Base-by-base conservation (phyloP, 2,113 vertebrate genomes). In the Rhinopomastus cyanomelas region DNA sequence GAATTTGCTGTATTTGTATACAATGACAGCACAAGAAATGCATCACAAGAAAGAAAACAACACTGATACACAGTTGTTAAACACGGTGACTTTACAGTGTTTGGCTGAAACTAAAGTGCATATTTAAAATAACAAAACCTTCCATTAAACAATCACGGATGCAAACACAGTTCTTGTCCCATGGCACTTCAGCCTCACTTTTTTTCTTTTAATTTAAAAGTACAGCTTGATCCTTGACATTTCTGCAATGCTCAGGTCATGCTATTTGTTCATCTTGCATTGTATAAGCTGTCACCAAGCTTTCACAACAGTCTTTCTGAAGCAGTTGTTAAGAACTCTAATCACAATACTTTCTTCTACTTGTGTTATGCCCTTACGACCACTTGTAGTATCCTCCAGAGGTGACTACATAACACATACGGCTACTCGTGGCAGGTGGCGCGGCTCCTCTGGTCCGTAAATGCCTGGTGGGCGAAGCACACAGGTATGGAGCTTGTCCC, bases 381-480 rank as follows among this genome's bases (percentile, higher is more conserved):
- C 23, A 86, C 81, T 80, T 59, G 87, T 36, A 79, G 62, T 55
- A 81, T 81, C 71, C 81, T 85, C 74, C 88, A 92, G 89, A 79
- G 90, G 53, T 93, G 89, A 57, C 8, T 90, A 92, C 56, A 39
- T 72, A 67, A 26, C 73, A 96, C 98, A 16, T 97, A 99, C 99
- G 46, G 97, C 98, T 74, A 98, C 96, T 51, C 98, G 97, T 78
- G 98, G 98, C 57, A 99, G 97, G 95, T 98, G 99, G 66, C 96
- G 97, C 82, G 97, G 97, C 96, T 99, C 99, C 76, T 97, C 97
- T 0, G 99, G 99, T 60, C 99, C 99, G 1, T 99, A 99, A 94
- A 99, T 99, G 75, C 99, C 99, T 0, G 98, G 98, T 0, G 99
- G 98, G 17, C 99, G 97, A 44, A 99, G 97, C 53, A 98, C 98